These are phyloP conservation scores for Myrmecobius fasciatus DNA, from an alignment of 2,113 vertebrate genomes.

Conservation along the genomic window DNA sequence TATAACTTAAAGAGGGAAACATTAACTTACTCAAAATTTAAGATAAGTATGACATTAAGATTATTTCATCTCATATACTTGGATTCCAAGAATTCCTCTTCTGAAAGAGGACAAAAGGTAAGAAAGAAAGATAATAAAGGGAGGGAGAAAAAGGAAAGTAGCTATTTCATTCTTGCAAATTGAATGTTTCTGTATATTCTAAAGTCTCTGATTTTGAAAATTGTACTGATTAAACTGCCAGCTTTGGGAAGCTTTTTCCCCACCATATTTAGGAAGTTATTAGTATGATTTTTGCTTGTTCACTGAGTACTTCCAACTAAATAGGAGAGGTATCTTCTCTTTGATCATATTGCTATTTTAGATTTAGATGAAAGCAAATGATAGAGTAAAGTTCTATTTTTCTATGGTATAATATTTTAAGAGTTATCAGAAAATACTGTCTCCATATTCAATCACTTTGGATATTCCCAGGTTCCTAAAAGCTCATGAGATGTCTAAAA, in stretches of 20 bases:
- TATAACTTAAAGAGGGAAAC: background rate
- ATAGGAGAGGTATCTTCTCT: background rate
- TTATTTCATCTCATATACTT: slow-evolving; percentile 25
- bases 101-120: slow-evolving; percentile 35
- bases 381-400: slow-evolving; percentile 39
- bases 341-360: slow-evolving; percentile 18
- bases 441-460: slow-evolving; percentile 30
- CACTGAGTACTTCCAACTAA: slow-evolving; percentile 37
- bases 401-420: background rate
- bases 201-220: slow-evolving; percentile 34
- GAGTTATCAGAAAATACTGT: background rate
- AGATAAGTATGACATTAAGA: background rate
- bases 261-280: slow-evolving; percentile 21
- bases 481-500: background rate
- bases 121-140: background rate
- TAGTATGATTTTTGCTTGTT: slow-evolving; percentile 36
- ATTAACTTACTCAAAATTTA: background rate
- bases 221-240: background rate
- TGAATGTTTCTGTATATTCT: background rate
- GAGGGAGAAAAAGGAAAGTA: background rate
- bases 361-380: slow-evolving; percentile 32
- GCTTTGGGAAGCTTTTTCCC: slow-evolving; percentile 19
- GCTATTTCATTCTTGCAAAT: slow-evolving; percentile 38
- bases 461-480: slow-evolving; percentile 38
- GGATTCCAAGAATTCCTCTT: slow-evolving; percentile 34